Conservation (phyloP, 2,797 vertebrate genomes). For the Chelmon rostratus region DNA sequence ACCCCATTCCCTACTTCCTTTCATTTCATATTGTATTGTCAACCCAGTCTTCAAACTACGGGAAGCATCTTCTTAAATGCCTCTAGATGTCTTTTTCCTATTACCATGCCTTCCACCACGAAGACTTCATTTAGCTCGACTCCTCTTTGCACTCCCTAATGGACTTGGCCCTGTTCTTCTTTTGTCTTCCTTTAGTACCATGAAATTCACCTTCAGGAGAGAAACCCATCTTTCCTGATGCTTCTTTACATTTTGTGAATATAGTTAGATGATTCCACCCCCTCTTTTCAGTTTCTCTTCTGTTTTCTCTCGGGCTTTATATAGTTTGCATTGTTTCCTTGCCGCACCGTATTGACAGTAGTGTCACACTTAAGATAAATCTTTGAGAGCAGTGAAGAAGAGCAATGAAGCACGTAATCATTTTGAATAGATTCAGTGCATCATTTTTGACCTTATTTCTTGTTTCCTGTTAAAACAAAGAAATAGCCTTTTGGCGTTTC, state of each 20-base stretch:
- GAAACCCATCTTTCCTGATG: conserved; percentile 76
- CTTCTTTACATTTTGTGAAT: conserved; percentile 86
- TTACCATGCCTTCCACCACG: conserved; percentile 73
- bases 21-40: conserved; percentile 79
- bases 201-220: conserved; percentile 90
- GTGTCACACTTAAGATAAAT: conserved; percentile 80
- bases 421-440: conserved; percentile 80
- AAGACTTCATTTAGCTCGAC: conserved; percentile 82
- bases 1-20: conserved; percentile 69
- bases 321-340: conserved; percentile 85
- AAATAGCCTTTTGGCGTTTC: conserved; percentile 66
- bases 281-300: conserved; percentile 70
- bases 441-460: conserved; percentile 85
- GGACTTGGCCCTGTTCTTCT: conserved; percentile 86
- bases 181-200: conserved; percentile 89
- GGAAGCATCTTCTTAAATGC: conserved; percentile 78
- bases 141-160: conserved; percentile 86
- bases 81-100: conserved; percentile 78
- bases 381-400: conserved; percentile 71
- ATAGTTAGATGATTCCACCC: conserved; percentile 82
- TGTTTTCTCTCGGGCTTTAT: conserved; percentile 83
- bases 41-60: conserved; percentile 73
- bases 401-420: conserved; percentile 78
- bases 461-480: conserved; percentile 82
- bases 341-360: conserved; percentile 76